Percentiles rank a stretch among this genome's conserved stretches.
Conservation (phyloP, 2,888 invertebrate species). For the Microctonus hyperodae region DNA sequence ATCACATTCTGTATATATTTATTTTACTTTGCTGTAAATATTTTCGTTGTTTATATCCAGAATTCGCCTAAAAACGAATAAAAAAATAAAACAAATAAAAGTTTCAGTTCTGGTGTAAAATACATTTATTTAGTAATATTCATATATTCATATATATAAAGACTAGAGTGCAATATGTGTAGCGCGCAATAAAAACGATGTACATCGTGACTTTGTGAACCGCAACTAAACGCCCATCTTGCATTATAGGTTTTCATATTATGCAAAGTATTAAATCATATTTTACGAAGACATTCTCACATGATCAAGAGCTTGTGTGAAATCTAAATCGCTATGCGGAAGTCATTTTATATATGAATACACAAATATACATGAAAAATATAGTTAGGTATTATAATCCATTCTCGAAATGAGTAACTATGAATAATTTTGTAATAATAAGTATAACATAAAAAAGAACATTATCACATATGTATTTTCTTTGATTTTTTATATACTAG, state of each 20-base stretch:
- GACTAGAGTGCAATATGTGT: background rate
- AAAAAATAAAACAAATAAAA: background rate
- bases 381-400: background rate
- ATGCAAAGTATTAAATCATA: constrained; percentile 26
- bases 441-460: background rate
- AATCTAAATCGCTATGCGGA: constrained; percentile 15
- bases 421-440: background rate
- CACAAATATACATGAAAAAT: background rate
- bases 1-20: background rate
- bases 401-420: background rate
- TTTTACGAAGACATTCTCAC: constrained; percentile 24
- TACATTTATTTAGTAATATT: background rate
- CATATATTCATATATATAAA: background rate
- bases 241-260: background rate
- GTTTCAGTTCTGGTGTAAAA: background rate
- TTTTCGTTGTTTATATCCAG: background rate
- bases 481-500: too few relatives aligned
- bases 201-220: background rate
- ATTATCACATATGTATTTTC: too few relatives aligned
- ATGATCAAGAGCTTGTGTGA: constrained; percentile 25
- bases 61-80: background rate
- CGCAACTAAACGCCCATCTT: background rate
- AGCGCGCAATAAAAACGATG: background rate
- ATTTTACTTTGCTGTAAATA: background rate
- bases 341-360: background rate